Percentiles rank a stretch among this genome's conserved stretches.
phyloP scores from a whole-genome alignment of 2,797 vertebrate species.

The Dicrostonyx torquatus region DNA sequence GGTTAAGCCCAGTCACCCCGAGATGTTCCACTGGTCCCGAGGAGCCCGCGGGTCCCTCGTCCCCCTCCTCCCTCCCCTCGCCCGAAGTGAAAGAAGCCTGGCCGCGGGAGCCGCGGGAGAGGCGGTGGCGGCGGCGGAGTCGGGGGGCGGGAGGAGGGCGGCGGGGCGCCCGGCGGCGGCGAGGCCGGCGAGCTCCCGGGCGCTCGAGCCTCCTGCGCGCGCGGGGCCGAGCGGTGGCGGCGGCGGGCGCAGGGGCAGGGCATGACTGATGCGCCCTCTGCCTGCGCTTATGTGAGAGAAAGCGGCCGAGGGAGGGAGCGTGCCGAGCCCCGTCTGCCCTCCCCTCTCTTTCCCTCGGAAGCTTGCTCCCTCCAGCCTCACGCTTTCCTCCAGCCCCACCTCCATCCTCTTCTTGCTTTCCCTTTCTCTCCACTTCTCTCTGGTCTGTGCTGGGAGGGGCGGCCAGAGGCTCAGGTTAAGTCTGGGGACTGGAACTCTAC shows the following conservation, averaged over 20 bases:
- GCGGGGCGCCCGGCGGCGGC: slow-evolving; percentile 52
- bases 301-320: slow-evolving; percentile 76
- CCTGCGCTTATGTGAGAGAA: slow-evolving; percentile 82
- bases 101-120: slow-evolving; percentile 69
- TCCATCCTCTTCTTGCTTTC: too few relatives aligned
- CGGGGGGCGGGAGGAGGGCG: slow-evolving; percentile 35
- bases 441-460: too few relatives aligned
- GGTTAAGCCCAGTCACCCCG: background rate
- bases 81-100: slow-evolving; percentile 40
- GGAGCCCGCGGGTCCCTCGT: slow-evolving; percentile 2
- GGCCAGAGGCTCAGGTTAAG: background rate
- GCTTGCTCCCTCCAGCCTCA: slow-evolving; percentile 27
- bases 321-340: slow-evolving; percentile 62
- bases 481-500: background rate
- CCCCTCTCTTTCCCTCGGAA: slow-evolving; percentile 58
- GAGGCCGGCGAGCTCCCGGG: slow-evolving; percentile 47
- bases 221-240: slow-evolving; percentile 74
- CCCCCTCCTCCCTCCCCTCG: slow-evolving; percentile 48
- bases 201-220: slow-evolving; percentile 66
- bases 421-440: background rate
- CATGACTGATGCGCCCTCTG: slow-evolving; percentile 87
- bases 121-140: slow-evolving; percentile 51
- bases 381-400: slow-evolving; percentile 18
- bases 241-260: slow-evolving; percentile 80
- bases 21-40: background rate